Evolutionary conservation across 1,140 invertebrate species (phyloP), one percentile per base, ranked within the genome.

Genomic region (Drosophila biarmipes): DNA sequence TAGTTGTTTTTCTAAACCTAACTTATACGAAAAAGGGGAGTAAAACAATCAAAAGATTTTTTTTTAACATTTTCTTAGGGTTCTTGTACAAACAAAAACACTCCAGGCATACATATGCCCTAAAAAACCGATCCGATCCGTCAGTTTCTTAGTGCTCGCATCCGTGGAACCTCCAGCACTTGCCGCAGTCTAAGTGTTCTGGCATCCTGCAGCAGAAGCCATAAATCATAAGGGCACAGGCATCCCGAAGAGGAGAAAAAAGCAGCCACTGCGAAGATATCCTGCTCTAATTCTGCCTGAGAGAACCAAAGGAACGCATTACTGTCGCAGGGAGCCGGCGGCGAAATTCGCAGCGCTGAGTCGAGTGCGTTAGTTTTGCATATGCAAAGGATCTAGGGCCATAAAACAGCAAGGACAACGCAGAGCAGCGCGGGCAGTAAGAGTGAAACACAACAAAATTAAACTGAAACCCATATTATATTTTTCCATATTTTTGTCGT

Each of bases 351-450:
- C 46, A 52, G 71, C 31, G 51, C 38, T 49, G 56, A 69, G 59
- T 61, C 42, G 57, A 55, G 78, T 86, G 82, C 78, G 66, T 79
- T 58, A 29, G 43, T 68, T 78, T 89, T 87, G 75, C 79, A 82
- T 85, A 79, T 89, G 75, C 55, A 62, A 66, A 59, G 76, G 62
- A 76, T 67, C 48, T 72, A 73, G 66, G 59, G 77, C 67, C 81
- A 87, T 87, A 89, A 87, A 89, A 80, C 63, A 79, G 54, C 63
- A 78, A 86, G 69, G 71, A 86, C 82, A 77, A 59, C 57, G 48
- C 71, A 79, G 52, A 42, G 58, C 58, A 42, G 58, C 54, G 31
- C 57, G 68, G 61, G 53, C 49, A 75, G 69, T 59, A 57, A 74
- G 42, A 68, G 48, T 68, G 63, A 55, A 57, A 51, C 29, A 52